Evolutionary conservation across 2,113 vertebrate genomes (phyloP).

Genomic region (Salvelinus alpinus): DNA sequence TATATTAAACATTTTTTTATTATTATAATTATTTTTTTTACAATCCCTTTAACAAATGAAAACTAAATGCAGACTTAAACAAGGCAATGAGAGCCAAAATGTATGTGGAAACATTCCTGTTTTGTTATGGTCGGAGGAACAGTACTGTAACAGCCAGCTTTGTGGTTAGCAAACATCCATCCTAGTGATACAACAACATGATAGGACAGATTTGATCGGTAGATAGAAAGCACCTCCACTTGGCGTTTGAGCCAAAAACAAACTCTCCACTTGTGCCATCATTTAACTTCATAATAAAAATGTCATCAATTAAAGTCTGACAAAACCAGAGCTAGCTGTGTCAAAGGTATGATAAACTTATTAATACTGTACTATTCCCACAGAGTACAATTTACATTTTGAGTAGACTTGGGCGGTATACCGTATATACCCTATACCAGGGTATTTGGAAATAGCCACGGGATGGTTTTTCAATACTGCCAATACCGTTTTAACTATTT

Average conservation of each 20-base stretch:
- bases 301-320: slow-evolving; percentile 33
- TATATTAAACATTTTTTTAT: slow-evolving; percentile 47
- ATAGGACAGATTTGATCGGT: slow-evolving; percentile 35
- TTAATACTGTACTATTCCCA: too few species aligned
- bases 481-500: too few species aligned
- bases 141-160: slow-evolving; percentile 23
- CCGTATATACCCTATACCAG: too few species aligned
- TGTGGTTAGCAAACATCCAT: slow-evolving; percentile 46
- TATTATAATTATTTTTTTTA: slow-evolving; percentile 7
- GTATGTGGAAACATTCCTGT: slow-evolving; percentile 34
- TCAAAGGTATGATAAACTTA: background rate
- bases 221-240: slow-evolving; percentile 16
- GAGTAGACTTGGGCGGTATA: too few species aligned
- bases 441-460: too few species aligned
- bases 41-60: slow-evolving; percentile 16
- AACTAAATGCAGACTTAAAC: slow-evolving; percentile 31
- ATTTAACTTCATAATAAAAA: slow-evolving; percentile 16
- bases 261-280: slow-evolving; percentile 7
- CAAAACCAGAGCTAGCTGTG: slow-evolving; percentile 26
- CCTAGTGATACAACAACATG: slow-evolving; percentile 34
- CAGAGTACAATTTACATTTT: too few species aligned
- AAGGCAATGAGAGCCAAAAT: slow-evolving; percentile 21
- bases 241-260: slow-evolving; percentile 40
- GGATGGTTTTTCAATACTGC: too few species aligned
- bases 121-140: slow-evolving; percentile 18